phyloP scores from a whole-genome alignment of 53 echinoderm and acorn worm genomes.

The Holothuria leucospilota region DNA sequence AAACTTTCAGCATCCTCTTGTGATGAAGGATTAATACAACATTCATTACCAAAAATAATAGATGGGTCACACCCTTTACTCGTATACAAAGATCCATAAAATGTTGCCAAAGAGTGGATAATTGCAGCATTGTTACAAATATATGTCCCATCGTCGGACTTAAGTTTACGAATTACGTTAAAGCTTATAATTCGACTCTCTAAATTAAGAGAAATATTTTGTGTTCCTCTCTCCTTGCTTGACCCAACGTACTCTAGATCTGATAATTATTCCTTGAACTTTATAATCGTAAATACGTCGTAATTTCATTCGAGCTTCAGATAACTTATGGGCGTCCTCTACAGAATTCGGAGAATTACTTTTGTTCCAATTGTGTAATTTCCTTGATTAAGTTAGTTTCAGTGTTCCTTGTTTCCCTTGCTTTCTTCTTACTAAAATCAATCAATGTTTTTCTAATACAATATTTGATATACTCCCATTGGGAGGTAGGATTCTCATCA shows the following conservation, averaged over 20 bases:
- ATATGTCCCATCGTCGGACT: neutral
- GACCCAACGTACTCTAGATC: constrained; percentile 35
- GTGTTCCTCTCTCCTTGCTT: constrained; percentile 7
- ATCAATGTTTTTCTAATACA: neutral
- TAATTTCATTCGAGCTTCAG: neutral
- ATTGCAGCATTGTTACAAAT: neutral
- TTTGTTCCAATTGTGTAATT: constrained; percentile 2
- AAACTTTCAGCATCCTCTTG: neutral
- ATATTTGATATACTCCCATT: constrained; percentile 36
- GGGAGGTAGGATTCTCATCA: neutral
- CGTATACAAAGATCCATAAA: neutral
- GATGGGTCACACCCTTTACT: constrained; percentile 12
- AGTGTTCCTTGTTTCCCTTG: constrained; percentile 3
- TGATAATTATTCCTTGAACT: constrained; percentile 20
- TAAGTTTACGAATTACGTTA: neutral
- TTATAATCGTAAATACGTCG: constrained; percentile 21
- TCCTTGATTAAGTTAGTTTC: neutral
- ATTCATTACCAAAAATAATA: neutral
- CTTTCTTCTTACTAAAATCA: constrained; percentile 20
- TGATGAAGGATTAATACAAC: neutral
- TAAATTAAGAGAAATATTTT: constrained; percentile 42
- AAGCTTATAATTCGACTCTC: constrained; percentile 19
- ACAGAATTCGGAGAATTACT: neutral
- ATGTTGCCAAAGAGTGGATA: neutral
- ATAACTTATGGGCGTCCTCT: neutral